phyloP scores from a whole-genome alignment of 2,797 vertebrate species.

The Argya squamiceps region DNA sequence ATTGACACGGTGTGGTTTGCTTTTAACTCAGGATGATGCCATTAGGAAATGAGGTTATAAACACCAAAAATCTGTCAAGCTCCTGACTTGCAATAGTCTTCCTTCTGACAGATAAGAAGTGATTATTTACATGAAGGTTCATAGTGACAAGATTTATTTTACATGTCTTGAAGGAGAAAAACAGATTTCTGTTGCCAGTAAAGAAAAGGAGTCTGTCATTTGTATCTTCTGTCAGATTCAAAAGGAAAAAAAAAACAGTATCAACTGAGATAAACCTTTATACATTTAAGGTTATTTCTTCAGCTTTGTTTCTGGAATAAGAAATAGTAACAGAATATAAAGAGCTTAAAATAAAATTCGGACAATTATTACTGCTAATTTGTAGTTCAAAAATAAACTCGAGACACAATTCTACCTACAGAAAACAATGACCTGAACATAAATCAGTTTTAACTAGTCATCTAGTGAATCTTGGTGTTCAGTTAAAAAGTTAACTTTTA shows the following conservation, averaged over 20 bases:
- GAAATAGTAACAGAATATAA: background rate
- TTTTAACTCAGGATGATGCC: background rate
- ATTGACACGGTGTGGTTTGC: background rate
- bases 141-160: slow-evolving; percentile 7
- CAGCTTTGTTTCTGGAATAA: background rate
- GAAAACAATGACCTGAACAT: background rate
- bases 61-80: slow-evolving; percentile 10
- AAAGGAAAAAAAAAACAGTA: background rate
- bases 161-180: background rate
- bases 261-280: background rate
- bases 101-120: background rate
- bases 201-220: background rate
- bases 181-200: background rate
- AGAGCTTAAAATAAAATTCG: background rate
- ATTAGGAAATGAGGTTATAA: slow-evolving; percentile 36
- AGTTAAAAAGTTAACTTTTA: background rate
- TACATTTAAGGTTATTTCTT: background rate
- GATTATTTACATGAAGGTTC: background rate
- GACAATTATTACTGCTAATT: background rate
- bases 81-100: slow-evolving; percentile 8
- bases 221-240: background rate
- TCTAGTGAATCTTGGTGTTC: background rate
- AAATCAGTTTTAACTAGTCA: background rate
- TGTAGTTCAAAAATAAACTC: background rate
- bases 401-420: background rate